Percentiles rank a stretch among this genome's conserved stretches.
phyloP scores from a whole-genome alignment of 2,888 invertebrate species.

The Zootermopsis nevadensis region DNA sequence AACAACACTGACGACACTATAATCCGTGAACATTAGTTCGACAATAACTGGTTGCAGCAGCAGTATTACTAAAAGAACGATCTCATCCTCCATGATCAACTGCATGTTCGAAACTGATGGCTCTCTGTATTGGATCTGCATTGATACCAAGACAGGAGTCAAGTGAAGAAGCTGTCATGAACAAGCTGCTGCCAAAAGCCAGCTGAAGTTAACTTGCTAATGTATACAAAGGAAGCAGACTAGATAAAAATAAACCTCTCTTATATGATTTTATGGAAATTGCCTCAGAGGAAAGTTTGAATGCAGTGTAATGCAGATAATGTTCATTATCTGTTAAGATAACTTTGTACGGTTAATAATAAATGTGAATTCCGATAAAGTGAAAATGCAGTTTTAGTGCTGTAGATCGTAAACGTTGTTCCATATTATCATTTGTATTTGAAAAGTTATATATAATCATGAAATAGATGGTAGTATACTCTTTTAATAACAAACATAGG shows the following conservation, averaged over 20 bases:
- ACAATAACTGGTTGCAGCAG: too few relatives aligned
- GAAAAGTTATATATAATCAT: too few relatives aligned
- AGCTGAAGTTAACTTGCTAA: conserved; percentile 3
- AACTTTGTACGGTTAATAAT: background rate
- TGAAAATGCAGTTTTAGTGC: background rate
- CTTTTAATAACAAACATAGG: too few relatives aligned
- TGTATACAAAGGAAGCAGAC: conserved; percentile 6
- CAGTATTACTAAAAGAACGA: too few relatives aligned
- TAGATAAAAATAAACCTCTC: conserved; percentile 2
- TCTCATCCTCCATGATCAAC: background rate
- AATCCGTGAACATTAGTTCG: too few relatives aligned
- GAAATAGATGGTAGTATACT: too few relatives aligned
- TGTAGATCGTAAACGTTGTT: background rate
- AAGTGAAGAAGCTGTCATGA: conserved; percentile 15
- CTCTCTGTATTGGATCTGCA: background rate
- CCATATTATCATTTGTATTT: too few relatives aligned
- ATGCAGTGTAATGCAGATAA: background rate
- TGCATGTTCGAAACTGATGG: background rate
- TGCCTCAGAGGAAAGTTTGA: background rate
- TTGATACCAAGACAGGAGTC: conserved; percentile 1
- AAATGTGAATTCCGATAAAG: background rate
- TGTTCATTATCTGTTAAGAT: background rate
- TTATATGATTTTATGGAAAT: background rate
- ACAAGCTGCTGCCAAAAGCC: conserved; percentile 17
- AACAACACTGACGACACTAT: too few relatives aligned